phyloP scores from a whole-genome alignment of 2,797 vertebrate genomes.

The Uromys caudimaculatus region DNA sequence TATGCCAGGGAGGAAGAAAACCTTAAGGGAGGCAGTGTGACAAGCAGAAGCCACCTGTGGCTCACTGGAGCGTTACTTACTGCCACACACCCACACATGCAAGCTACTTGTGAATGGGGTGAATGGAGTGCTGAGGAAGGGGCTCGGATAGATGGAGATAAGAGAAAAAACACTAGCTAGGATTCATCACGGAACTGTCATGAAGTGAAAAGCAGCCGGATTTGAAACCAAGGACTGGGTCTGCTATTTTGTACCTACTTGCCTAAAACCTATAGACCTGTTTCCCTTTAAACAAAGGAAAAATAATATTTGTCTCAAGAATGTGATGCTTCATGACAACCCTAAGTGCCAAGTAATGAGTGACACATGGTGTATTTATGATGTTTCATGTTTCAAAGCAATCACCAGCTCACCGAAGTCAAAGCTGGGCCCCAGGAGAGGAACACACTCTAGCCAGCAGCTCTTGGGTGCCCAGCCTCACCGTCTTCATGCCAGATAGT shows the following conservation, averaged over 20 bases:
- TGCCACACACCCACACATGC: background rate
- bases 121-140: too few species aligned
- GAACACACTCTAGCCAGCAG: background rate
- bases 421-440: background rate
- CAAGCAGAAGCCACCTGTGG: background rate
- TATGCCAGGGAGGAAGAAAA: background rate
- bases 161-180: background rate
- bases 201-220: background rate
- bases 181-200: background rate
- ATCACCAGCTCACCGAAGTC: background rate
- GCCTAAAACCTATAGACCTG: background rate
- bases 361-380: background rate
- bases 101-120: background rate
- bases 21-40: background rate
- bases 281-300: constrained; percentile 16
- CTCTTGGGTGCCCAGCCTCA: background rate
- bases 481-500: background rate
- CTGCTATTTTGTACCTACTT: background rate
- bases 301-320: background rate
- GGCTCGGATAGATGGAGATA: rapidly evolving
- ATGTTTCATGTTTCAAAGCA: background rate
- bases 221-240: background rate
- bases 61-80: background rate
- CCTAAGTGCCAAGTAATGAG: background rate
- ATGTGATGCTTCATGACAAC: background rate